Base-by-base conservation (phyloP, 2,797 vertebrate species). In the Tamandua tetradactyla region DNA sequence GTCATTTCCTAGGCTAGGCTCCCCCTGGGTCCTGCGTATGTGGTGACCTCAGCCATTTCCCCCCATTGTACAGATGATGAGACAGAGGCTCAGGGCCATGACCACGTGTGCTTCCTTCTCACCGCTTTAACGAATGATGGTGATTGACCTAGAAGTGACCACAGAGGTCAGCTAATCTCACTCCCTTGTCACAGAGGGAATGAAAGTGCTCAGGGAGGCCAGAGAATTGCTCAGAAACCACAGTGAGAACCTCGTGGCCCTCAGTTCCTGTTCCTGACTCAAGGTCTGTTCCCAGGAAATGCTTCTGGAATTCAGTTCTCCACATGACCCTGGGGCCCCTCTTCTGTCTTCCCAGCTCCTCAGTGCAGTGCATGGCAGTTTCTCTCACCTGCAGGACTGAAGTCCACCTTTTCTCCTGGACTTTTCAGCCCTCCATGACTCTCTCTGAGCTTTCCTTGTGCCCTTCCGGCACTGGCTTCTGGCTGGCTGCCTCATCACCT, bases 401-500 rank as follows among this genome's bases (percentile, higher is more conserved):
- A n/a, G n/a, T n/a, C n/a, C n/a, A n/a, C n/a, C n/a, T n/a, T n/a
- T n/a, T n/a, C n/a, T n/a, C n/a, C n/a, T n/a, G n/a, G n/a, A n/a
- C 44, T 32, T 42, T 59, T 0, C 0, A 0, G 18, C 7, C 32
- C 18, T 10, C 17, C 7, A 0, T 0, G 18, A 40, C 20, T 27
- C 44, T 64, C 76, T 44, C 55, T 15, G 69, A 20, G 23, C 35
- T 52, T n/a, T n/a, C n/a, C 4, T 15, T 5, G 2, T 18, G 1
- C 22, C 23, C n/a, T 79, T n/a, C 55, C 20, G 23, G 23, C n/a
- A n/a, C 5, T 0, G 0, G 23, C 40, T 8, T 15, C 0, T 0
- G 15, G 20, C 17, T 47, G 79, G 18, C 5, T 6, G 1, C 42
- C 47, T 44, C 62, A 10, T 9, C 2, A 27, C 23, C 64, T 62